These are phyloP conservation scores for Takifugu flavidus DNA, from an alignment of 2,113 vertebrate species.

Conservation along the genomic window DNA sequence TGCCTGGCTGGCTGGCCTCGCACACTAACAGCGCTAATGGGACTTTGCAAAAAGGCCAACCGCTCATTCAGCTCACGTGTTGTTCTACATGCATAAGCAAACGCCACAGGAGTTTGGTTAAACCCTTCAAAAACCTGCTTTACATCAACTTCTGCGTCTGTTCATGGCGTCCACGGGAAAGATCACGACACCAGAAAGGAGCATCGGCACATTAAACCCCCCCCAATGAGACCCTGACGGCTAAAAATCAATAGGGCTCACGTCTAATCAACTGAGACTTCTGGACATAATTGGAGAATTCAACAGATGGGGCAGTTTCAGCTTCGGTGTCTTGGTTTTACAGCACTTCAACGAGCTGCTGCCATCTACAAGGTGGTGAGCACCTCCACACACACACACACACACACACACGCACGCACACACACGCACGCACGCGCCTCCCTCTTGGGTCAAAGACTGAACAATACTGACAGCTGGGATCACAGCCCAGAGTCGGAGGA, in stretches of 20 bases:
- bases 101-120: too few relatives aligned
- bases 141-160: too few relatives aligned
- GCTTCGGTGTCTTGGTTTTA: slow-evolving; percentile 54
- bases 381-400: slow-evolving; percentile 25
- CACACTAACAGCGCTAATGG: too few relatives aligned
- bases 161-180: too few relatives aligned
- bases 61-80: too few relatives aligned
- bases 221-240: slow-evolving; percentile 7
- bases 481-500: slow-evolving; percentile 72
- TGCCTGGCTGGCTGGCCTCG: too few relatives aligned
- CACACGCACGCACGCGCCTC: slow-evolving; percentile 64
- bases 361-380: slow-evolving; percentile 52
- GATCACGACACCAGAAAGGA: background rate
- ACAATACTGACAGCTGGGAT: slow-evolving; percentile 96
- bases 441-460: slow-evolving; percentile 80
- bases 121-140: too few relatives aligned
- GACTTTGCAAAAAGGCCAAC: too few relatives aligned
- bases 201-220: slow-evolving; percentile 11
- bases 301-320: slow-evolving; percentile 57
- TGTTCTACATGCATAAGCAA: too few relatives aligned
- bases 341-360: slow-evolving; percentile 60
- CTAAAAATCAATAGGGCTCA: slow-evolving; percentile 40
- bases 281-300: slow-evolving; percentile 25
- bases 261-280: slow-evolving; percentile 43
- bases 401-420: slow-evolving; percentile 10